Evolutionary conservation across 2,888 invertebrate genomes (phyloP).

Genomic region (Rhopalosiphum nymphaeae): DNA sequence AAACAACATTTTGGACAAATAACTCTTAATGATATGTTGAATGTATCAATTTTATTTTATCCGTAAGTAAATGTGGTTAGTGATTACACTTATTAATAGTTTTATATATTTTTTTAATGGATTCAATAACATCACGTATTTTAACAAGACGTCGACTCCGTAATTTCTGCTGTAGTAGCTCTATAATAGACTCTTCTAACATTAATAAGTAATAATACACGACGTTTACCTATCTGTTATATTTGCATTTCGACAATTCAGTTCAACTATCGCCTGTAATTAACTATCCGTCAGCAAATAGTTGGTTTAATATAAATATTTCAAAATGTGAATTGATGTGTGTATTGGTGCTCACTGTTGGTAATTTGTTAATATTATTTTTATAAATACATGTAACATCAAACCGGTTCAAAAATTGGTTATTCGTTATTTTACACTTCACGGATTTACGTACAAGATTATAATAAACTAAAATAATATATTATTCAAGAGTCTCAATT

Average conservation of each 20-base stretch:
- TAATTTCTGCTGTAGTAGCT: neutral
- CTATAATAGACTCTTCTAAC: neutral
- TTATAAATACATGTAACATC: neutral
- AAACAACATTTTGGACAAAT: neutral
- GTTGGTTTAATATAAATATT: neutral
- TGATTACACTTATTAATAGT: neutral
- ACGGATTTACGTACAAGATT: neutral
- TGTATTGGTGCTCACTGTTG: neutral
- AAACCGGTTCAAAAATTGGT: conserved; percentile 30
- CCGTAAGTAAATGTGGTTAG: neutral
- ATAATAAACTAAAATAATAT: neutral
- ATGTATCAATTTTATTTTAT: neutral
- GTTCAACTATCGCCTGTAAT: neutral
- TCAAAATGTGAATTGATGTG: neutral
- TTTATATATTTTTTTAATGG: neutral
- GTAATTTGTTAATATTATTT: conserved; percentile 31
- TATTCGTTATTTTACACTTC: neutral
- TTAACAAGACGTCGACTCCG: neutral
- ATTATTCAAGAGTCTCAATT: neutral
- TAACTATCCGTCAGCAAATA: neutral
- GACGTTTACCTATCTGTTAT: neutral
- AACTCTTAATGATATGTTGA: neutral
- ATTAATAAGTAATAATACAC: neutral
- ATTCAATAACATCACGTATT: neutral
- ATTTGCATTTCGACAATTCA: neutral